phyloP scores from a whole-genome alignment of 1,140 invertebrate species.

The Calephelis virginiensis region DNA sequence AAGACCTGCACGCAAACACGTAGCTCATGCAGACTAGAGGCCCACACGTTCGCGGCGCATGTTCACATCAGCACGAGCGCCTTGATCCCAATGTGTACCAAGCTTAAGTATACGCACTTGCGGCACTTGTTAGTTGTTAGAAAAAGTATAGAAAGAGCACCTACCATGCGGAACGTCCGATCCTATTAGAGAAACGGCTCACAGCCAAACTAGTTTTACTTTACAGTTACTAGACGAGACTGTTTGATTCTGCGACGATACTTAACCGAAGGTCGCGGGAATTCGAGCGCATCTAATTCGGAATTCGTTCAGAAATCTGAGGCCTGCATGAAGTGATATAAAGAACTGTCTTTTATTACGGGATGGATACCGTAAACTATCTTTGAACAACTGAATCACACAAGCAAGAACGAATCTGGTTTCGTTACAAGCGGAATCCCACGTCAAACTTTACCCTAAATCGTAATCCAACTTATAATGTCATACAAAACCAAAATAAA shows the following conservation, averaged over 20 bases:
- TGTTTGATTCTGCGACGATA: slow-evolving; percentile 63
- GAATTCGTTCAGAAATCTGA: slow-evolving; percentile 55
- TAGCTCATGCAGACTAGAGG: no score
- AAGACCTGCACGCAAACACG: no score
- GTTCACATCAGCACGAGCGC: no score
- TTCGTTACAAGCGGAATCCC: no score
- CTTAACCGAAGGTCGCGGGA: slow-evolving; percentile 66
- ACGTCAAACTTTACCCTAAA: no score
- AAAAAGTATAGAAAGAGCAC: slow-evolving; percentile 64
- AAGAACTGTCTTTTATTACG: slow-evolving; percentile 5
- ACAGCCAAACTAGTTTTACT: slow-evolving; percentile 68
- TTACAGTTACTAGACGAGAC: slow-evolving; percentile 62
- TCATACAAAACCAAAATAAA: no score
- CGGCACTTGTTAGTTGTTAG: slow-evolving; percentile 44
- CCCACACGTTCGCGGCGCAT: no score
- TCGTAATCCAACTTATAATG: no score
- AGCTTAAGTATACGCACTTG: slow-evolving; percentile 23
- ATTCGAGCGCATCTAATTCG: slow-evolving; percentile 57
- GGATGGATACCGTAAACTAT: background rate
- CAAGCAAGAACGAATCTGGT: no score
- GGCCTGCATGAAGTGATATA: slow-evolving; percentile 20
- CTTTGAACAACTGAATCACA: background rate
- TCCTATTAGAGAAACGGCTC: slow-evolving; percentile 63
- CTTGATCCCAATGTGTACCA: background rate
- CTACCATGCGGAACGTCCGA: slow-evolving; percentile 55